phyloP scores from a whole-genome alignment of 1,140 invertebrate species.

The Caenorhabditis elegans region WBcel235 BX284604.4:10535501-10536000 shows the following conservation, averaged over 20 bases:
- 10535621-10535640: neutral
- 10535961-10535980: neutral
- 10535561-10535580: too few relatives aligned
- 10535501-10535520: neutral
- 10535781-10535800: neutral
- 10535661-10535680: neutral
- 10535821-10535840: neutral
- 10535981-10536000: neutral
- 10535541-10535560: too few relatives aligned
- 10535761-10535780: neutral
- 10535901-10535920: neutral
- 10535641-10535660: neutral
- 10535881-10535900: neutral
- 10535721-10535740: neutral
- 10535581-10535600: neutral
- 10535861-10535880: neutral
- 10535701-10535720: neutral
- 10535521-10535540: neutral
- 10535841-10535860: neutral
- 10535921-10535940: conserved; percentile 5
- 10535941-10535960: neutral
- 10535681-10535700: neutral
- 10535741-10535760: neutral
- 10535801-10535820: neutral
- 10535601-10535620: neutral